Conservation (phyloP, 2,888 invertebrate species). For the Tenthredo notha region DNA sequence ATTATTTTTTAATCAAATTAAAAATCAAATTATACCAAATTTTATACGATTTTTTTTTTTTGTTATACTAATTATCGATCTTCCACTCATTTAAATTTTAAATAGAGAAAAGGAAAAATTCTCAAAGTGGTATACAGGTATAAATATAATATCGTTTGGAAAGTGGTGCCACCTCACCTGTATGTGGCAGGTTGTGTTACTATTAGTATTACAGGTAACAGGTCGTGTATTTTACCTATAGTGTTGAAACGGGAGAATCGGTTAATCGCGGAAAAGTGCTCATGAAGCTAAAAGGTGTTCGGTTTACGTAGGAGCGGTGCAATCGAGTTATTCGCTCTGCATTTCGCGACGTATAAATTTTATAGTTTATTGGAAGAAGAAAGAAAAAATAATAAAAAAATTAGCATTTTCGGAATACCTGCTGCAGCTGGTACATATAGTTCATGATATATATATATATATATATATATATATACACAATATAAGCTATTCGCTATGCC, state of each 20-base stretch:
- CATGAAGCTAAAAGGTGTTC: constrained; percentile 19
- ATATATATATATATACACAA: neutral
- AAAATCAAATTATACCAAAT: too few relatives aligned
- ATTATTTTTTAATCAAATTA: too few relatives aligned
- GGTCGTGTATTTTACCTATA: neutral
- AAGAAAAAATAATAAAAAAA: neutral
- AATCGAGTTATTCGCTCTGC: neutral
- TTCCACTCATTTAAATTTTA: neutral
- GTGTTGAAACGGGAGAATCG: constrained; percentile 23
- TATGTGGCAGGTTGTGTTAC: constrained; percentile 10
- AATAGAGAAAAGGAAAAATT: neutral
- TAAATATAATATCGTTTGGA: neutral
- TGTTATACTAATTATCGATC: too few relatives aligned
- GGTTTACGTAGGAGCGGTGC: constrained; percentile 1
- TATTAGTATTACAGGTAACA: neutral
- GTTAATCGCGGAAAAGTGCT: constrained; percentile 32
- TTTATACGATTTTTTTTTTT: too few relatives aligned
- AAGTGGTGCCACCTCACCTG: constrained; percentile 36
- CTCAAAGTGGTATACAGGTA: neutral
- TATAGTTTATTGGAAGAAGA: neutral
- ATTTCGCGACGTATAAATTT: neutral
- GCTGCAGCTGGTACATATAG: neutral
- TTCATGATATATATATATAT: neutral
- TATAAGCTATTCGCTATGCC: neutral
- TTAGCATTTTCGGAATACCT: neutral